These are phyloP conservation scores for Diglossa cyanea DNA, from an alignment of 2,797 vertebrate genomes.

Conservation along the genomic window DNA sequence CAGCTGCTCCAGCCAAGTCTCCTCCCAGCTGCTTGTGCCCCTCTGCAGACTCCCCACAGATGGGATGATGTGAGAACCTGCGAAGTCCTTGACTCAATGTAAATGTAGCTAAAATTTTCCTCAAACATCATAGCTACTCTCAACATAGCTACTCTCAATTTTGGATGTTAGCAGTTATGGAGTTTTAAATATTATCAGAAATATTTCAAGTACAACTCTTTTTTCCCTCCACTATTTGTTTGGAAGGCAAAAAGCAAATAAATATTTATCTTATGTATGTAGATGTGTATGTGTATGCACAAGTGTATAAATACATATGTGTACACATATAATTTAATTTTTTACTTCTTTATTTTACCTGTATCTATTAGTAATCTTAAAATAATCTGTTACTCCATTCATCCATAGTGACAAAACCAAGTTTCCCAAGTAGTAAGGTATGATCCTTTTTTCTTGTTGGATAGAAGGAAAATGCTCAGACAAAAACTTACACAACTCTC, in stretches of 20 bases:
- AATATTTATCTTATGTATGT: neutral
- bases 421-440: neutral
- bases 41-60: neutral
- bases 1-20: neutral
- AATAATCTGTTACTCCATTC: neutral
- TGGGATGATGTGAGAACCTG: neutral
- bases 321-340: neutral
- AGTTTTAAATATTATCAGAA: neutral
- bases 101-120: neutral
- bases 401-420: neutral
- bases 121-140: neutral
- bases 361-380: neutral
- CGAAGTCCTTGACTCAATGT: neutral
- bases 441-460: neutral
- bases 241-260: neutral
- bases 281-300: accelerated
- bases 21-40: neutral
- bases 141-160: neutral
- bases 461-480: neutral
- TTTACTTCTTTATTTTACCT: neutral
- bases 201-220: neutral
- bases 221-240: neutral
- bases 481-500: neutral
- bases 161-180: neutral
- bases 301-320: neutral